Conservation (phyloP, 2,113 vertebrate genomes). For the Gallinago jamesoni region DNA sequence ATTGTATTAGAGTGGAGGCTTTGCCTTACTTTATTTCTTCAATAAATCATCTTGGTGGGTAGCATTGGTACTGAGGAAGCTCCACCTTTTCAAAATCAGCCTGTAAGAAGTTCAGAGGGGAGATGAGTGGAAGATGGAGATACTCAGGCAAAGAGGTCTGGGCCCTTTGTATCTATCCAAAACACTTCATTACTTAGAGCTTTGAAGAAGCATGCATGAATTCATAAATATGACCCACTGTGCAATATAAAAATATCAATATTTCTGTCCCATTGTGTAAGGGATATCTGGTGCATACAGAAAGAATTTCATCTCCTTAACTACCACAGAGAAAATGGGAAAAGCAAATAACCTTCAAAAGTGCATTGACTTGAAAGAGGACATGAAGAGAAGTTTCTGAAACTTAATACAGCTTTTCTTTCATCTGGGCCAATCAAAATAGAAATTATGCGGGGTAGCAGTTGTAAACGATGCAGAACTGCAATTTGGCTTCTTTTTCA, state of each 20-base stretch:
- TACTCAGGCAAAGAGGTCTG: neutral
- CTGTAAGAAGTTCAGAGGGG: neutral
- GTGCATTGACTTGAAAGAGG: neutral
- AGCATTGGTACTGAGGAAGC: neutral
- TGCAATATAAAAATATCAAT: slow-evolving; percentile 30
- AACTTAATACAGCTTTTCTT: slow-evolving; percentile 11
- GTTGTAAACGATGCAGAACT: neutral
- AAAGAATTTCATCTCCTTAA: slow-evolving; percentile 12
- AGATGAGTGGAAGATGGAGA: neutral
- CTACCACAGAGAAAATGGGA: slow-evolving; percentile 21
- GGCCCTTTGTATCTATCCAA: neutral
- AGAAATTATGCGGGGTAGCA: neutral
- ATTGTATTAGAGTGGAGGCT: neutral
- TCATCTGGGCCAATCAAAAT: neutral
- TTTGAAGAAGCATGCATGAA: neutral
- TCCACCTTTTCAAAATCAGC: neutral
- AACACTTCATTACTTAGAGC: slow-evolving; percentile 17
- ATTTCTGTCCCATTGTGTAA: slow-evolving; percentile 27
- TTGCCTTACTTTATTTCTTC: neutral
- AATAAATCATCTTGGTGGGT: neutral
- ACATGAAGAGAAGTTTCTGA: slow-evolving; percentile 16
- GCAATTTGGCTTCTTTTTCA: neutral
- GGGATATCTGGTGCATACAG: neutral
- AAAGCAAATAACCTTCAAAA: slow-evolving; percentile 26
- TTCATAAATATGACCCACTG: slow-evolving; percentile 30